Evolutionary conservation across 2,888 invertebrate species (phyloP).

Genomic region (Pyrochroa serraticornis): DNA sequence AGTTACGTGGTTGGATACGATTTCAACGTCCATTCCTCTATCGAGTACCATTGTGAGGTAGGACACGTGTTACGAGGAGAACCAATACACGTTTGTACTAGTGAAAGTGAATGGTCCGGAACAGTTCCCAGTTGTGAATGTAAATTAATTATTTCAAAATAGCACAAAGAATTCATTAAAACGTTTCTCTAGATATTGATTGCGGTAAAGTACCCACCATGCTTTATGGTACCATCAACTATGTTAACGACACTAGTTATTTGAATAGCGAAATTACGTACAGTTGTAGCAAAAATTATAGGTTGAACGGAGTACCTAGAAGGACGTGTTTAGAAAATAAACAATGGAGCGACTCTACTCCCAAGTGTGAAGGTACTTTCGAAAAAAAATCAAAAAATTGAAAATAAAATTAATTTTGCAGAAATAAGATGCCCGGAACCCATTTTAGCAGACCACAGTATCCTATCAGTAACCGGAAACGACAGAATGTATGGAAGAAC

Average conservation of each 20-base stretch:
- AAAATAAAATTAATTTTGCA: slow-evolving; percentile 51
- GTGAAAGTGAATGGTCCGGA: slow-evolving; percentile 84
- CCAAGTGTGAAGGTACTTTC: slow-evolving; percentile 81
- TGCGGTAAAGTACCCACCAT: slow-evolving; percentile 84
- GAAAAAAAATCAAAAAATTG: not conserved
- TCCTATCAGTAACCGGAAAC: slow-evolving; percentile 87
- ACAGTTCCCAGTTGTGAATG: slow-evolving; percentile 84
- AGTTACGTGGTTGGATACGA: slow-evolving; percentile 89
- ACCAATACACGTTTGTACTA: slow-evolving; percentile 71
- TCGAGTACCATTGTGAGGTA: slow-evolving; percentile 86
- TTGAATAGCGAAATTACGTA: slow-evolving; percentile 81
- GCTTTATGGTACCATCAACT: slow-evolving; percentile 77
- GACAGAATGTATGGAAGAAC: slow-evolving; percentile 89
- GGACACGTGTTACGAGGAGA: slow-evolving; percentile 82
- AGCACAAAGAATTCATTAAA: not conserved
- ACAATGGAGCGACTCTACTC: slow-evolving; percentile 83
- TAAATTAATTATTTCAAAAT: slow-evolving; percentile 56
- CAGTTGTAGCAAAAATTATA: slow-evolving; percentile 79
- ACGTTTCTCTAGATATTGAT: slow-evolving; percentile 75
- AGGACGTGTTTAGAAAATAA: slow-evolving; percentile 76
- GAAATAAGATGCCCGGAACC: slow-evolving; percentile 90
- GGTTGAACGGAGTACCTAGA: slow-evolving; percentile 75
- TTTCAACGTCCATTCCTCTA: slow-evolving; percentile 85
- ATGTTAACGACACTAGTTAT: slow-evolving; percentile 79
- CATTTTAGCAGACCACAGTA: slow-evolving; percentile 80